A percentile compares a stretch with the other conserved stretches of the same genome.
Conservation (phyloP, 2,797 vertebrate species). For the Hybognathus amarus region DNA sequence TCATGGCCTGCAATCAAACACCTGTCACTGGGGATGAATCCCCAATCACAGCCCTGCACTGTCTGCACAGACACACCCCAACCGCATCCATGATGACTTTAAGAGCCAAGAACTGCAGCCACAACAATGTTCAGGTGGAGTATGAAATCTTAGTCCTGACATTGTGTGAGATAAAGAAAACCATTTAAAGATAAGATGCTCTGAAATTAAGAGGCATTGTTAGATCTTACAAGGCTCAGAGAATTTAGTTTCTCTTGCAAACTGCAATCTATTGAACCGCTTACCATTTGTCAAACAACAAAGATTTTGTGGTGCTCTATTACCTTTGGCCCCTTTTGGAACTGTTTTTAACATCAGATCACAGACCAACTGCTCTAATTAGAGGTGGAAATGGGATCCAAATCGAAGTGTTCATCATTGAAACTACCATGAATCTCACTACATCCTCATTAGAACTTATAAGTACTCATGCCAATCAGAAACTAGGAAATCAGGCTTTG, state of each 20-base stretch:
- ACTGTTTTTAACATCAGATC: background rate
- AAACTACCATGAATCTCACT: background rate
- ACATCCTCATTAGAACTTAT: slow-evolving; percentile 15
- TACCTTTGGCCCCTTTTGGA: background rate
- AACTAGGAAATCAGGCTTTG: slow-evolving; percentile 2
- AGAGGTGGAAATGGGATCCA: background rate
- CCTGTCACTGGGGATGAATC: slow-evolving; percentile 80
- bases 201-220: slow-evolving; percentile 3
- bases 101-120: slow-evolving; percentile 67
- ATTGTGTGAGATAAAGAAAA: background rate
- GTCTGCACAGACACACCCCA: slow-evolving; percentile 76
- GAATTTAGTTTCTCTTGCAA: background rate
- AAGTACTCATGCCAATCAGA: slow-evolving; percentile 18
- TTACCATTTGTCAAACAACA: slow-evolving; percentile 16
- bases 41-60: slow-evolving; percentile 74
- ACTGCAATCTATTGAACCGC: slow-evolving; percentile 1
- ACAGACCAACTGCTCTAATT: background rate
- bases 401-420: background rate
- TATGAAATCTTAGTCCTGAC: slow-evolving; percentile 17
- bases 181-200: slow-evolving; percentile 33
- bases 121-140: slow-evolving; percentile 34
- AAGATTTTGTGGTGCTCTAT: background rate
- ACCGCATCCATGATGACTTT: slow-evolving; percentile 73
- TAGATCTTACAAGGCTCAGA: background rate
- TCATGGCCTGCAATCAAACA: slow-evolving; percentile 80